These are phyloP conservation scores for Epinephelus malabaricus DNA, from an alignment of 2,797 vertebrate genomes.

Conservation along the genomic window DNA sequence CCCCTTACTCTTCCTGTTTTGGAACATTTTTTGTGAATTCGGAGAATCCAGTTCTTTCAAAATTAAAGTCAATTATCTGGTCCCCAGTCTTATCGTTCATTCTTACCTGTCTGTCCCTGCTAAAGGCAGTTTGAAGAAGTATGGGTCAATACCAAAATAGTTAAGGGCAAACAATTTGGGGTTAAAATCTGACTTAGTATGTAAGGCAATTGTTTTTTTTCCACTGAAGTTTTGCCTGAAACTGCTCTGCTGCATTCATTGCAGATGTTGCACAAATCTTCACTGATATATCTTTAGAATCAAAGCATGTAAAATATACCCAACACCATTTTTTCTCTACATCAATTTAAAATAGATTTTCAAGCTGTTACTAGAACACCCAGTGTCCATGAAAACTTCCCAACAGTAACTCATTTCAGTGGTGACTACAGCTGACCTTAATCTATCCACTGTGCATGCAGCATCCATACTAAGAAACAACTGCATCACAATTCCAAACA, in stretches of 20 bases:
- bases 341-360: neutral
- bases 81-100: neutral
- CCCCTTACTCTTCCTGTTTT: neutral
- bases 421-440: neutral
- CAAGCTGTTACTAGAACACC: neutral
- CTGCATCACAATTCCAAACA: slow-evolving; percentile 1
- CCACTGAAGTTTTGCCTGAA: neutral
- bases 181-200: neutral
- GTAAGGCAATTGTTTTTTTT: neutral
- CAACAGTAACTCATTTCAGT: neutral
- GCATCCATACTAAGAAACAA: neutral
- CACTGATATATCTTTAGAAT: neutral
- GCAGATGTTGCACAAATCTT: neutral
- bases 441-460: neutral
- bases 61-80: slow-evolving; percentile 1
- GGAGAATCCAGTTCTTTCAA: neutral
- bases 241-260: neutral
- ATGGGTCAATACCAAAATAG: neutral
- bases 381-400: neutral
- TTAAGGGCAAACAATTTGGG: neutral
- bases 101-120: neutral
- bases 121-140: neutral
- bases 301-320: neutral
- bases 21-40: neutral
- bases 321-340: neutral